A percentile compares a stretch with the other conserved stretches of the same genome.
phyloP scores from a whole-genome alignment of 2,113 vertebrate species.

The Lepus timidus region DNA sequence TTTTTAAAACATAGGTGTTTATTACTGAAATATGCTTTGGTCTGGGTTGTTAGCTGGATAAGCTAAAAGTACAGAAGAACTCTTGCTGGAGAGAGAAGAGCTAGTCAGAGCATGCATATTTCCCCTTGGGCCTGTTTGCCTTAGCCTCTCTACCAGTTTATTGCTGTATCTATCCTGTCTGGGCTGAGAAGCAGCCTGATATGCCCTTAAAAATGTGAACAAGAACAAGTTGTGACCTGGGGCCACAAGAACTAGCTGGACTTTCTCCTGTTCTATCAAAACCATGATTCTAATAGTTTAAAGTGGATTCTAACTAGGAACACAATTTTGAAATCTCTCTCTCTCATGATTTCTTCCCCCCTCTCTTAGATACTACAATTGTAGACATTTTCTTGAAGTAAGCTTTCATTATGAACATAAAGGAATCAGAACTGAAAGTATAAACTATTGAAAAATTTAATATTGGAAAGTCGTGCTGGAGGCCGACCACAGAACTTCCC shows the following conservation, averaged over 20 bases:
- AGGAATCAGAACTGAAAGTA: background rate
- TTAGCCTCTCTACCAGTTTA: background rate
- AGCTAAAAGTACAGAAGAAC: background rate
- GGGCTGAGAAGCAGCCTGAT: background rate
- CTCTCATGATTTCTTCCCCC: background rate
- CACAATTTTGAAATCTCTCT: background rate
- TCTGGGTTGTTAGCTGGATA: background rate
- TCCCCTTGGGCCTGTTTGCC: background rate
- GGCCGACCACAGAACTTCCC: background rate
- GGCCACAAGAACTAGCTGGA: background rate
- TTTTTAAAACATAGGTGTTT: background rate
- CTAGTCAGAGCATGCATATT: too few species aligned
- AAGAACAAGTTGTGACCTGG: background rate
- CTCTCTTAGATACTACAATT: background rate
- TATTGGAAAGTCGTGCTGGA: background rate
- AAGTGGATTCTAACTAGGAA: background rate
- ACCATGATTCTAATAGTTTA: background rate
- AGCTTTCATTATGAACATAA: background rate
- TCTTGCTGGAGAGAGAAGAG: background rate
- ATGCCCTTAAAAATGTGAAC: background rate
- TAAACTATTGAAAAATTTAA: background rate
- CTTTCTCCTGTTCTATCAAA: background rate
- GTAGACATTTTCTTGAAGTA: background rate
- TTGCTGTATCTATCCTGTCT: background rate
- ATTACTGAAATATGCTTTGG: background rate